Base-by-base conservation (phyloP, 2,113 vertebrate genomes). In the Pangasianodon gigas region DNA sequence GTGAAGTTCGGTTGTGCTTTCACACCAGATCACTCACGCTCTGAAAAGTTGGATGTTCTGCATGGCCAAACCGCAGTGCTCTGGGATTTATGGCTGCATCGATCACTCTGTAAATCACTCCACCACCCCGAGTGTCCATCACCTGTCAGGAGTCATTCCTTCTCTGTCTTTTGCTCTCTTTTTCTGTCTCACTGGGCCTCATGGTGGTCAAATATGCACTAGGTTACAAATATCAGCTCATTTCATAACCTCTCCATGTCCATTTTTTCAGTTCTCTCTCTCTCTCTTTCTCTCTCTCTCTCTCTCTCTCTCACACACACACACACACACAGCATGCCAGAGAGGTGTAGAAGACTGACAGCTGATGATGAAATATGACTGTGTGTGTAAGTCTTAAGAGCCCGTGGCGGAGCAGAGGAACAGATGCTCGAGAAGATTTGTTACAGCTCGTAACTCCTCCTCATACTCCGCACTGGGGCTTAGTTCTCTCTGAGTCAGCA, bases 301-400 rank as follows among this genome's bases (percentile, higher is more conserved):
- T 89, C 92, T 58, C 83, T 77, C 37, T 21, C 71, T 6, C 37
- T 13, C 24, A 79, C 41, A 80, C 24, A 77, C 46, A 51, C 21
- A 82, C 29, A 82, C 80, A 82, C 81, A 58, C 52, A 58, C 52
- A 83, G 51, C 79, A 87, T 83, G 80, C 87, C 85, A 88, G 91
- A 86, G 90, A 91, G 89, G 91, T 90, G 51, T 83, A 87, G 91
- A 92, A 87, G 92, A 90, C 89, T 89, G 54, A 93, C 94, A 94
- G 93, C 94, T 94, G 89, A 91, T 91, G 92, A 93, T 94, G 93
- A 96, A 95, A 95, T 92, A 93, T 75, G 32, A 52, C 62, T 92
- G 91, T 89, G 91, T 60, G 67, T 92, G 90, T 52, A 89, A 87
- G 88, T 88, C 90, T 91, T 94, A 88, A 89, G 88, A 92, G 90